A percentile compares a stretch with the other conserved stretches of the same genome.
Evolutionary conservation across 2,797 vertebrate genomes (phyloP).

Genomic region (Pipistrellus pipistrellus): DNA sequence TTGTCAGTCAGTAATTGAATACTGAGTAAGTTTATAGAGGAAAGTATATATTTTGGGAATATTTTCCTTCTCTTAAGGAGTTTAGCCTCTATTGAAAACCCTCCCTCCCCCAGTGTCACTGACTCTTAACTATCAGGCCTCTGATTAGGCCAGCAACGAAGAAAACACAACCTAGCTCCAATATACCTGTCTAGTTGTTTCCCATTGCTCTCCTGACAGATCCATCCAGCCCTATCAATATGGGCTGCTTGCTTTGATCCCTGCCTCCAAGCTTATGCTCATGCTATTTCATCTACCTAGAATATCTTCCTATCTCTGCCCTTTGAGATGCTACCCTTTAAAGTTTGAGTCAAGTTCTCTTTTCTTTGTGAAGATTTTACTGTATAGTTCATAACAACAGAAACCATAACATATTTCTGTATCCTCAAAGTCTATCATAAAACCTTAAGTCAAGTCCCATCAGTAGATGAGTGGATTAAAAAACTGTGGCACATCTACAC

Average conservation of each 20-base stretch:
- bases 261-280: background rate
- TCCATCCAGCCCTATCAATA: background rate
- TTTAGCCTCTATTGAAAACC: background rate
- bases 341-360: background rate
- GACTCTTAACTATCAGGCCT: background rate
- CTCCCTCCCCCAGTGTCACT: background rate
- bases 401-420: background rate
- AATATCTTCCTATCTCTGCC: background rate
- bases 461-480: no score
- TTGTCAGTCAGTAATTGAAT: background rate
- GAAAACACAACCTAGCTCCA: background rate
- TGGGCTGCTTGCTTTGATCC: background rate
- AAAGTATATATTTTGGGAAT: constrained; percentile 1
- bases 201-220: background rate
- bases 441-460: background rate
- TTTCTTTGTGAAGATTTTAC: constrained; percentile 12
- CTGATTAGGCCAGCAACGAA: background rate
- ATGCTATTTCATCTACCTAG: background rate
- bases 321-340: background rate
- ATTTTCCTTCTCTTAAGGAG: background rate
- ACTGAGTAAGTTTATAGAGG: background rate
- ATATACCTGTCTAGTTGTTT: background rate
- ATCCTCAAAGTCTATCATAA: background rate
- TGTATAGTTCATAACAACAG: background rate
- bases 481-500: no score